A percentile compares a stretch with the other conserved stretches of the same genome.
phyloP scores from a whole-genome alignment of 1,140 invertebrate genomes.

The Zaprionus camerounensis region DNA sequence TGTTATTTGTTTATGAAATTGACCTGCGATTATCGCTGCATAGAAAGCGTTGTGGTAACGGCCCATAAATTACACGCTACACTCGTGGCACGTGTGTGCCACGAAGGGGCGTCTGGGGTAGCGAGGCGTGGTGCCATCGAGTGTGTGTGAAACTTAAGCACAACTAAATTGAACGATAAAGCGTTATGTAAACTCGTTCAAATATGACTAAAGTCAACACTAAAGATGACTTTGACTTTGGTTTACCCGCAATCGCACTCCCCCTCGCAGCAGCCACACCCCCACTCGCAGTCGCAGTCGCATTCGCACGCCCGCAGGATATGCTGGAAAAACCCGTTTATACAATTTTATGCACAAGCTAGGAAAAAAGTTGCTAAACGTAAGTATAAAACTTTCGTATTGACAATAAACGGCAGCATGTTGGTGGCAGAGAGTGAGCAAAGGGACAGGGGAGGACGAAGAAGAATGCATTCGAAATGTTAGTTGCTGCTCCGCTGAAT shows the following conservation, averaged over 20 bases:
- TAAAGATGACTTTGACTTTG: slow-evolving; percentile 47
- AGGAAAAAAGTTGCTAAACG: slow-evolving; percentile 61
- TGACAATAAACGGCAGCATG: slow-evolving; percentile 75
- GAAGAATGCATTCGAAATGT: slow-evolving; percentile 26
- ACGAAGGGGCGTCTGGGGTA: neutral
- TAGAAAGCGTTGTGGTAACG: slow-evolving; percentile 48
- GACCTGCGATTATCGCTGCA: slow-evolving; percentile 73
- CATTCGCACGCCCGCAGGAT: slow-evolving; percentile 36
- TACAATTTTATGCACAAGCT: slow-evolving; percentile 67
- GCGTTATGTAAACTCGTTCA: slow-evolving; percentile 71
- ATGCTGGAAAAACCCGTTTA: slow-evolving; percentile 66
- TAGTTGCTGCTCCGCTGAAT: slow-evolving; percentile 26
- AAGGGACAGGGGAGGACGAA: no score
- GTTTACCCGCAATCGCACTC: slow-evolving; percentile 18
- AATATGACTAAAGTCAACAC: slow-evolving; percentile 10
- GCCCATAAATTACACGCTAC: slow-evolving; percentile 67
- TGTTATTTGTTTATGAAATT: slow-evolving; percentile 81
- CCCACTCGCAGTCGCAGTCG: slow-evolving; percentile 9
- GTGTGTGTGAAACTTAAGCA: slow-evolving; percentile 22
- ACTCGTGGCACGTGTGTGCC: slow-evolving; percentile 3
- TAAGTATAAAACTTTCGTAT: slow-evolving; percentile 74
- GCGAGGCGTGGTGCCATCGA: slow-evolving; percentile 12
- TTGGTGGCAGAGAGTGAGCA: neutral
- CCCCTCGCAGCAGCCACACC: slow-evolving; percentile 3
- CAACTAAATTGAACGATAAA: slow-evolving; percentile 66